These are phyloP conservation scores for Leucosticte australis DNA, from an alignment of 2,113 vertebrate genomes.

Conservation along the genomic window DNA sequence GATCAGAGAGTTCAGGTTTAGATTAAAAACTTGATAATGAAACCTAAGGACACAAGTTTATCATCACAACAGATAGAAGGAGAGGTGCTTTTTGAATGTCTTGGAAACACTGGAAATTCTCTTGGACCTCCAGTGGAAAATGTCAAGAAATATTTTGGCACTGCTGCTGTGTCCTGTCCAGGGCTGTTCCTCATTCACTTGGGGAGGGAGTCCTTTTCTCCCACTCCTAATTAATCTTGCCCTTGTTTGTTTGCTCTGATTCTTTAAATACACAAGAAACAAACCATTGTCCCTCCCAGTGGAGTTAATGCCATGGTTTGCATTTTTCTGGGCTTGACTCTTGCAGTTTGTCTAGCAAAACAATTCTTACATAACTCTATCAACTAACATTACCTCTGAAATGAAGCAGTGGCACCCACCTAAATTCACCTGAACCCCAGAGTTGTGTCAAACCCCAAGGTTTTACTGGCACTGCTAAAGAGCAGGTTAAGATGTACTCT, in stretches of 20 bases:
- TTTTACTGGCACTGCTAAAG: background rate
- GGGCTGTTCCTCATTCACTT: background rate
- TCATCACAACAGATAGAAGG: background rate
- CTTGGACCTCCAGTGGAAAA: background rate
- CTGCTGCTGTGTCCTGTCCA: background rate
- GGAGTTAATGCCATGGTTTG: background rate
- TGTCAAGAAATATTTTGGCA: background rate
- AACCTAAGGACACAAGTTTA: conserved; percentile 16
- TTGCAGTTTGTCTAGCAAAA: background rate
- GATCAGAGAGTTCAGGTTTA: conserved; percentile 24
- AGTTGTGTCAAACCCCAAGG: background rate
- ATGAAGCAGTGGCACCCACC: background rate
- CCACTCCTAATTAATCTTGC: background rate
- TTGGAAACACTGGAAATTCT: background rate
- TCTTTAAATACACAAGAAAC: background rate
- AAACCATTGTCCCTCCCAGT: background rate
- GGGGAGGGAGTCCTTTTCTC: background rate
- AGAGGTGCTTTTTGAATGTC: background rate
- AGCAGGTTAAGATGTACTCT: background rate
- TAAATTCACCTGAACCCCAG: background rate
- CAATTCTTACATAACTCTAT: background rate
- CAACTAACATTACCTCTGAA: background rate
- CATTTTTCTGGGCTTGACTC: background rate
- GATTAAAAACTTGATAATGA: conserved; percentile 42
- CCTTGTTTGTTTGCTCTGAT: conserved; percentile 2